Percentiles rank a stretch among this genome's conserved stretches.
Evolutionary conservation across 2,797 vertebrate genomes (phyloP).

Genomic region (Fundulus diaphanus): DNA sequence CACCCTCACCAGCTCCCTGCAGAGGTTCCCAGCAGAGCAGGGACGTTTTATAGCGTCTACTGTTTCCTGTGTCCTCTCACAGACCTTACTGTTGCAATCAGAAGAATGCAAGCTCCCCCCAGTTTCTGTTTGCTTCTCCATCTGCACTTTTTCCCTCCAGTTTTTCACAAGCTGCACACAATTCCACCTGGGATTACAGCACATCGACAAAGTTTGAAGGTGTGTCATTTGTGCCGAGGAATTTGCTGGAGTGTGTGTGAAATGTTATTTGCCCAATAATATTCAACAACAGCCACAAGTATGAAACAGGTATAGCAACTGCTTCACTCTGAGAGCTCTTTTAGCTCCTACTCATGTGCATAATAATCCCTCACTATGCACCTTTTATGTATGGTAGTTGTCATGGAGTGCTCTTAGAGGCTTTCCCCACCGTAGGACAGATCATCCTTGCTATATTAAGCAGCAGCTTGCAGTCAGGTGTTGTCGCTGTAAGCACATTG

Average conservation of each 20-base stretch:
- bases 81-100: not conserved
- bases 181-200: conserved; percentile 31
- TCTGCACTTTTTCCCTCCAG: not conserved
- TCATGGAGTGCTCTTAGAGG: conserved; percentile 36
- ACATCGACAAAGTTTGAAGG: conserved; percentile 41
- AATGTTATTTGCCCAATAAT: conserved; percentile 58
- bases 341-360: conserved; percentile 14
- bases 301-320: conserved; percentile 51
- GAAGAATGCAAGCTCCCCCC: conserved; percentile 8
- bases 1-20: conserved; percentile 1
- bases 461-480: no score
- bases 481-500: no score
- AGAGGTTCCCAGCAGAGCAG: conserved; percentile 24
- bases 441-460: no score
- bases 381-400: conserved; percentile 34
- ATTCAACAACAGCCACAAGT: conserved; percentile 53
- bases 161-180: conserved; percentile 14
- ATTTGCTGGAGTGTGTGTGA: conserved; percentile 43
- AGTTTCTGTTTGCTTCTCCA: conserved; percentile 23
- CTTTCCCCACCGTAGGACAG: no score
- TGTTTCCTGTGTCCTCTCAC: conserved; percentile 9
- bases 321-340: conserved; percentile 29
- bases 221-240: conserved; percentile 33
- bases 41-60: conserved; percentile 29
- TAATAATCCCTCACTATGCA: conserved; percentile 36